Evolutionary conservation across 23 tunicate genomes (phyloP).

Genomic region (Aplidium turbinatum): DNA sequence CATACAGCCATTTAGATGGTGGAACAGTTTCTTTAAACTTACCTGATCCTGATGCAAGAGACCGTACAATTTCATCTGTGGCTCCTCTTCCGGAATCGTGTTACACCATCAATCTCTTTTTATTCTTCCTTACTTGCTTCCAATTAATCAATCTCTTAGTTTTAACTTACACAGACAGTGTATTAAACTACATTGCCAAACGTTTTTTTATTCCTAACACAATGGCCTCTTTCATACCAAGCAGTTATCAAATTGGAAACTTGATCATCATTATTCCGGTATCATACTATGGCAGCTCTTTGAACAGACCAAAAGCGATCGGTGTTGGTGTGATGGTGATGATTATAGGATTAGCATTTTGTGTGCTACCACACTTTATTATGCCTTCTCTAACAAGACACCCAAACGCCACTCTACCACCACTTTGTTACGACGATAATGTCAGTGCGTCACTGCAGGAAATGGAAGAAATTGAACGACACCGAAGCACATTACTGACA

Average conservation of each 20-base stretch:
- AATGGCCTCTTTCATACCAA: slow-evolving; percentile 92
- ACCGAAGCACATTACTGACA: slow-evolving; percentile 38
- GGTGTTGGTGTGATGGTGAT: slow-evolving; percentile 78
- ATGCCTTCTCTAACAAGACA: slow-evolving; percentile 39
- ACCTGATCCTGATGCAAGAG: slow-evolving; percentile 20
- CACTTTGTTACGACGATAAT: slow-evolving; percentile 5
- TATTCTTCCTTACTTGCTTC: slow-evolving; percentile 71
- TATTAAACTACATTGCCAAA: slow-evolving; percentile 81
- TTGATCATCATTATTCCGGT: slow-evolving; percentile 83
- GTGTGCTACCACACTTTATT: slow-evolving; percentile 82
- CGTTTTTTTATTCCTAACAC: slow-evolving; percentile 81
- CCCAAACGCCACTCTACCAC: slow-evolving; percentile 1
- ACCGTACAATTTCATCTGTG: slow-evolving; percentile 52
- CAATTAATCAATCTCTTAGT: slow-evolving; percentile 77
- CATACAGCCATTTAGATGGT: slow-evolving; percentile 4
- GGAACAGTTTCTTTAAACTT: slow-evolving; percentile 27
- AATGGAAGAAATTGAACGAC: slow-evolving; percentile 9
- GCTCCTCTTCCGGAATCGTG: slow-evolving; percentile 83
- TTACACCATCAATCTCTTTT: slow-evolving; percentile 75
- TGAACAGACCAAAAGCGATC: slow-evolving; percentile 74
- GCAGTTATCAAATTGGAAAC: slow-evolving; percentile 79
- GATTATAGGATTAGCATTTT: slow-evolving; percentile 72
- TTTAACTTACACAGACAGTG: slow-evolving; percentile 85
- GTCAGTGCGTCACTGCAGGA: not conserved
- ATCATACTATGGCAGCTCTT: slow-evolving; percentile 70